Conservation (phyloP, 2,888 invertebrate species). For the Apamea crenata region DNA sequence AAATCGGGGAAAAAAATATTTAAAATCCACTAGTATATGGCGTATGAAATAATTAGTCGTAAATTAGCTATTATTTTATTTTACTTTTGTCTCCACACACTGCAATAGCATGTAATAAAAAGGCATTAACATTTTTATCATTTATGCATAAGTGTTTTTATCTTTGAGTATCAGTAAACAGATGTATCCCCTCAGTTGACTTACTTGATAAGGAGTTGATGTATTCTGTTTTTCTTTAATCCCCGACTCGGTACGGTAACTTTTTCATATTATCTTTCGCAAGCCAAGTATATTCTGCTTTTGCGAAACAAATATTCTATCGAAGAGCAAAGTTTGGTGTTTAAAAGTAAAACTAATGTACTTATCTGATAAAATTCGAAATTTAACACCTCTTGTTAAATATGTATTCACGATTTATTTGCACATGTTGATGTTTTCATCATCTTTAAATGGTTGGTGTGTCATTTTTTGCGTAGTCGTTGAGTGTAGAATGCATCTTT, state of each 20-base stretch:
- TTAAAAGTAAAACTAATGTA: constrained; percentile 34
- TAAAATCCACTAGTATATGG: constrained; percentile 7
- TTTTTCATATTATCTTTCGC: constrained; percentile 45
- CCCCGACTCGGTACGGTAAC: constrained; percentile 28
- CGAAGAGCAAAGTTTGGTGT: constrained; percentile 13
- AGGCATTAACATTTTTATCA: constrained; percentile 19
- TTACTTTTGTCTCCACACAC: constrained; percentile 8
- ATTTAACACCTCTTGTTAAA: constrained; percentile 35
- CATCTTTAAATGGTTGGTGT: constrained; percentile 53
- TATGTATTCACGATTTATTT: constrained; percentile 56
- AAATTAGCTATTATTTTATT: not conserved
- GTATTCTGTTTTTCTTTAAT: constrained; percentile 55
- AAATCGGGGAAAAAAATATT: not conserved
- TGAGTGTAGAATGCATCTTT: constrained; percentile 75
- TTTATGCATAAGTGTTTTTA: constrained; percentile 16
- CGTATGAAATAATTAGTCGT: constrained; percentile 6
- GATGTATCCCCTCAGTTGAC: constrained; percentile 32
- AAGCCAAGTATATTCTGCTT: constrained; percentile 35
- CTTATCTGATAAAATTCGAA: constrained; percentile 29
- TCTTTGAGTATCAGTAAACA: constrained; percentile 42
- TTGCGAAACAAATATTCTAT: constrained; percentile 44
- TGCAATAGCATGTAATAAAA: constrained; percentile 27
- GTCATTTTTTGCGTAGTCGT: constrained; percentile 69
- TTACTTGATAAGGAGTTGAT: constrained; percentile 41
- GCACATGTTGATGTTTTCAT: constrained; percentile 57